phyloP scores from a whole-genome alignment of 2,113 vertebrate genomes.

The Saimiri boliviensis region DNA sequence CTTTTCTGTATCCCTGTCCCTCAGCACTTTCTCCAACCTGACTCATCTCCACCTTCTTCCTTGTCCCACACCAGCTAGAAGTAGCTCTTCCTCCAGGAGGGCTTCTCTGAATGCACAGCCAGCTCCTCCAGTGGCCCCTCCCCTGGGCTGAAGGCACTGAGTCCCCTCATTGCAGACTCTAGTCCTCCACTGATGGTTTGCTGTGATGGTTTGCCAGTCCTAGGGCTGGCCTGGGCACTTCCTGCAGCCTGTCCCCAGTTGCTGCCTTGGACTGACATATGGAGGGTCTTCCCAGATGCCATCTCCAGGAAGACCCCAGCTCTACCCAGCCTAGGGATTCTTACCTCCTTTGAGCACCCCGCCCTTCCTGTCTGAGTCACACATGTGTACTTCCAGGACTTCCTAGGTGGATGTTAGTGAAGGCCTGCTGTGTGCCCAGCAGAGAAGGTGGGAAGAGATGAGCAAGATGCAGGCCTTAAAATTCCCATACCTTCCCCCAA shows the following conservation, averaged over 20 bases:
- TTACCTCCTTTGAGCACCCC: not conserved
- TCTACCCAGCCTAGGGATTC: not conserved
- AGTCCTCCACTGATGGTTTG: not conserved
- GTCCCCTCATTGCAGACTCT: not conserved
- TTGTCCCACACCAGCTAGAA: not conserved
- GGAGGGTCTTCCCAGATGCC: not conserved
- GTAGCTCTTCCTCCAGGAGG: conserved; percentile 2
- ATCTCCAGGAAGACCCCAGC: conserved; percentile 2
- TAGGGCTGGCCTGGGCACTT: not conserved
- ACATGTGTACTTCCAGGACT: not conserved
- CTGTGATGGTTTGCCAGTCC: not conserved
- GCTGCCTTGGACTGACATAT: not conserved
- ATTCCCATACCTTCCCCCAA: not conserved
- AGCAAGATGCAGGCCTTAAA: not conserved
- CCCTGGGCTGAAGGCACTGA: not conserved
- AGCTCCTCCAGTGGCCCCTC: not conserved
- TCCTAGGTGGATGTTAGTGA: not conserved
- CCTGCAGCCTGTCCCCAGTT: not conserved
- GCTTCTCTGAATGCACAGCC: not conserved
- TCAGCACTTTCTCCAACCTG: not conserved
- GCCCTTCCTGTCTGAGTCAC: not conserved
- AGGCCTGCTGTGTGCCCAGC: not conserved
- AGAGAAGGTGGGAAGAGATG: not conserved
- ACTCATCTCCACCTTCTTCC: not conserved
- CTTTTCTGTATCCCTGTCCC: not conserved